Base-by-base conservation (phyloP, 2,888 invertebrate genomes). In the Lycaena phlaeas region DNA sequence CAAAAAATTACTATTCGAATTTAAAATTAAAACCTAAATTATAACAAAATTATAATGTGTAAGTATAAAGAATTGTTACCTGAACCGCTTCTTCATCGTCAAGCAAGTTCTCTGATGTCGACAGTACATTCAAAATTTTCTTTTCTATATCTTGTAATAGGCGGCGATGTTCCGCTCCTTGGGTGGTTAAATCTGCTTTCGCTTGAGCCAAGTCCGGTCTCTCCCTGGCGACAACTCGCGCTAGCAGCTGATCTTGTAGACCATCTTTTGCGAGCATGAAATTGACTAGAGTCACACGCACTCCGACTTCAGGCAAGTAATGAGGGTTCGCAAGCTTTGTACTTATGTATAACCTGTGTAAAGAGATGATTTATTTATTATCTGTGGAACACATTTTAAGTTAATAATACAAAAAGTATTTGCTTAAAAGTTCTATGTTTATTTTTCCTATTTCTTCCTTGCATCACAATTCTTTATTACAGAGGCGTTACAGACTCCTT, bases 241-340 rank as follows among this genome's bases (percentile, higher is more conserved):
- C 93, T 42, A 97, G 71, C 34, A 97, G 70, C 66, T 97, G 97
- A 63, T 96, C 96, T 75, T 95, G 90, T 17, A 97, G 77, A 1
- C 97, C 97, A 40, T 90, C 92, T 28, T 89, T 88, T 3, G 96
- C 97, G 53, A 97, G 91, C 92, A 95, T 94, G 64, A 97, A 97
- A 78, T 97, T 97, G 2, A 97, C 87, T 14, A 97, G 67, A 1
- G 96, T 94, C 4, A 94, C 92, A 68, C 97, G 95, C 0, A 96
- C 96, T 0, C 96, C 93, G 4, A 96, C 90, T 78, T 98, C 97
- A 0, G 97, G 97, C 40, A 96, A 71, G 65, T 96, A 97, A 73
- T 97, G 97, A 0, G 97, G 97, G 79, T 97, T 97, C 14, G 95
- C 87, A 31, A 96, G 75, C 65, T 96, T 97, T 2, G 97, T 97